Evolutionary conservation across 2,113 vertebrate species (phyloP).

Genomic region (Labeo rohita): DNA sequence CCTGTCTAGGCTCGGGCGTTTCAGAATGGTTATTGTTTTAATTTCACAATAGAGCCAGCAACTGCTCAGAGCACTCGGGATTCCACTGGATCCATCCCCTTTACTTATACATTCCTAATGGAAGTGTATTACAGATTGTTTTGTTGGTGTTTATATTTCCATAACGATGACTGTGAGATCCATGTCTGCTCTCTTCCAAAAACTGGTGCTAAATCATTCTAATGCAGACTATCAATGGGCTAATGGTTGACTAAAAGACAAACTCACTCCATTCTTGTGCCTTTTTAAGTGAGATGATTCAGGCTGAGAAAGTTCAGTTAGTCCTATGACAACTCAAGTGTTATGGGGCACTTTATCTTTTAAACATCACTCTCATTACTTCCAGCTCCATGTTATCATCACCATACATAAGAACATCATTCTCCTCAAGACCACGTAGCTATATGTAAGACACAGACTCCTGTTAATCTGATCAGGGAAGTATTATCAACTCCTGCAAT

Average conservation of each 20-base stretch:
- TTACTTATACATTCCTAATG: conserved; percentile 60
- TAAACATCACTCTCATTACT: conserved; percentile 28
- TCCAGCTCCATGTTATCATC: conserved; percentile 13
- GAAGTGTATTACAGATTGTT: conserved; percentile 35
- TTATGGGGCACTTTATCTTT: conserved; percentile 27
- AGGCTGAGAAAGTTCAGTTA: conserved; percentile 64
- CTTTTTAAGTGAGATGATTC: conserved; percentile 72
- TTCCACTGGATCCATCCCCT: conserved; percentile 61
- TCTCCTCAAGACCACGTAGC: not conserved
- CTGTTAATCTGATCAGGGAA: conserved; percentile 30
- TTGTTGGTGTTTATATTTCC: conserved; percentile 30
- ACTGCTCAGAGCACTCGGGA: conserved; percentile 62
- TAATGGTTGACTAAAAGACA: conserved; percentile 62
- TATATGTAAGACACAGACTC: not conserved
- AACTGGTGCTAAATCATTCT: conserved; percentile 73
- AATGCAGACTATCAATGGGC: conserved; percentile 59
- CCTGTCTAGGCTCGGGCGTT: conserved; percentile 7
- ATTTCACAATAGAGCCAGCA: conserved; percentile 48
- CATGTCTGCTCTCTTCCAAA: conserved; percentile 55
- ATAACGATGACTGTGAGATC: conserved; percentile 53
- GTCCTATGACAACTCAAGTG: conserved; percentile 47
- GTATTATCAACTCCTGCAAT: not conserved
- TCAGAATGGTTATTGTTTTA: conserved; percentile 25
- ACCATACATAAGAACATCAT: not conserved
- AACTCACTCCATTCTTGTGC: conserved; percentile 77